Evolutionary conservation across 2,113 vertebrate species (phyloP).

Genomic region (Stigmatopora nigra): DNA sequence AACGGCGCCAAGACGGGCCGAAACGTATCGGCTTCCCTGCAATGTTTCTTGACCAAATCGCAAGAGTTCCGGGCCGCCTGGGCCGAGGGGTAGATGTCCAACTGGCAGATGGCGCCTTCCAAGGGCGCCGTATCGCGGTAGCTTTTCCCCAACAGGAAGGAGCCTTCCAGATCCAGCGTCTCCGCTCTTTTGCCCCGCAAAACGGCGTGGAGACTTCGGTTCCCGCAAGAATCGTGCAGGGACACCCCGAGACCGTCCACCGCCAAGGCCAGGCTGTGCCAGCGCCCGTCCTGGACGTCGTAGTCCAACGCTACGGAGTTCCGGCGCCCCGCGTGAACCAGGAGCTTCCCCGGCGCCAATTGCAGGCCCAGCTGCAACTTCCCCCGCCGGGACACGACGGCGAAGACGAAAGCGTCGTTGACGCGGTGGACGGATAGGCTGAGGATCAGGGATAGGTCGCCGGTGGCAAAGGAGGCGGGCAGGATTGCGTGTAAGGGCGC

Average conservation of each 20-base stretch:
- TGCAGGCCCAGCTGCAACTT: slow-evolving; percentile 90
- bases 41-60: slow-evolving; percentile 90
- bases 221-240: slow-evolving; percentile 85
- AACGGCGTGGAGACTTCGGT: slow-evolving; percentile 71
- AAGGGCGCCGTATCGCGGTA: slow-evolving; percentile 82
- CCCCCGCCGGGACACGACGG: slow-evolving; percentile 76
- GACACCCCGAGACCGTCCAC: slow-evolving; percentile 75
- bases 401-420: slow-evolving; percentile 89
- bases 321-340: slow-evolving; percentile 80
- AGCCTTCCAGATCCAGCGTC: slow-evolving; percentile 78
- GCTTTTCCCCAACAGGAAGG: slow-evolving; percentile 88
- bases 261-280: slow-evolving; percentile 86
- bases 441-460: slow-evolving; percentile 80
- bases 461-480: slow-evolving; percentile 65
- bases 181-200: slow-evolving; percentile 78
- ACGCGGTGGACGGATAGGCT: slow-evolving; percentile 87
- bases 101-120: slow-evolving; percentile 94
- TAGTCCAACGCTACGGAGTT: slow-evolving; percentile 85
- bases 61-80: slow-evolving; percentile 95
- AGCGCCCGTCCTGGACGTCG: slow-evolving; percentile 85
- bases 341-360: slow-evolving; percentile 77
- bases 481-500: slow-evolving; percentile 72
- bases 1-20: slow-evolving; percentile 74
- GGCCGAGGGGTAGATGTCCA: slow-evolving; percentile 90
- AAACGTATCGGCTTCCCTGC: slow-evolving; percentile 81